Evolutionary conservation across 2,797 vertebrate species (phyloP).

Genomic region (Sternarchorhynchus goeldii): DNA sequence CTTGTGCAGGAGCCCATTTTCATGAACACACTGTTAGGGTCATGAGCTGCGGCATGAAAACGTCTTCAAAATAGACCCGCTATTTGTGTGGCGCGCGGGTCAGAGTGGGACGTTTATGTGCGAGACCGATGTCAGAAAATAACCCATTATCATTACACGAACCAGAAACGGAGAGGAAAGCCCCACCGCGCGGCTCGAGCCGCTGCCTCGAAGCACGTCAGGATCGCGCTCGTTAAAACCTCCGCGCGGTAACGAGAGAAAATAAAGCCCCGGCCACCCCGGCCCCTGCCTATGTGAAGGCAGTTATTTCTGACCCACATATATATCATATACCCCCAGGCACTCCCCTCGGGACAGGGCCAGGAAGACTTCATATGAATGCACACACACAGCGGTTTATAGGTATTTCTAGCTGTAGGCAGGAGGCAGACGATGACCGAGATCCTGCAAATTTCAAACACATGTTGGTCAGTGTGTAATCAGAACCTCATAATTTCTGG

Average conservation of each 20-base stretch:
- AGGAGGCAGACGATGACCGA: slow-evolving; percentile 53
- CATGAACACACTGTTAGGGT: slow-evolving; percentile 33
- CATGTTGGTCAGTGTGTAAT: slow-evolving; percentile 71
- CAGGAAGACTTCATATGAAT: slow-evolving; percentile 64
- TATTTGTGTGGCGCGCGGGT: slow-evolving; percentile 49
- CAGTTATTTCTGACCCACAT: slow-evolving; percentile 70
- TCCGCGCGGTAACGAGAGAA: slow-evolving; percentile 66
- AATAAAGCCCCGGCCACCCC: slow-evolving; percentile 60
- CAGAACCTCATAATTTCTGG: slow-evolving; percentile 57
- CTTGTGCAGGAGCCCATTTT: slow-evolving; percentile 45
- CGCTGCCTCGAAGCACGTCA: slow-evolving; percentile 72
- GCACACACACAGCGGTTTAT: slow-evolving; percentile 65
- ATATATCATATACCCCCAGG: slow-evolving; percentile 66
- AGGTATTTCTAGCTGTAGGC: slow-evolving; percentile 64
- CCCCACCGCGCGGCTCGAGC: slow-evolving; percentile 64
- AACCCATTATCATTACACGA: slow-evolving; percentile 66
- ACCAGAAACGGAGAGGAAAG: slow-evolving; percentile 64
- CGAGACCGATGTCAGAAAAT: slow-evolving; percentile 64
- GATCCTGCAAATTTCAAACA: slow-evolving; percentile 66
- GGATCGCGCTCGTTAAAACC: slow-evolving; percentile 74
- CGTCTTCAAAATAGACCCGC: slow-evolving; percentile 41
- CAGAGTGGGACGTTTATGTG: slow-evolving; percentile 50
- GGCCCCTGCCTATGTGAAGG: slow-evolving; percentile 55
- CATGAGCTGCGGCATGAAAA: slow-evolving; percentile 39
- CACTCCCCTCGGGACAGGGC: neutral